Evolutionary conservation across 2,113 vertebrate species (phyloP), one percentile per base, ranked within the genome.

Genomic region (Channa maculata): DNA sequence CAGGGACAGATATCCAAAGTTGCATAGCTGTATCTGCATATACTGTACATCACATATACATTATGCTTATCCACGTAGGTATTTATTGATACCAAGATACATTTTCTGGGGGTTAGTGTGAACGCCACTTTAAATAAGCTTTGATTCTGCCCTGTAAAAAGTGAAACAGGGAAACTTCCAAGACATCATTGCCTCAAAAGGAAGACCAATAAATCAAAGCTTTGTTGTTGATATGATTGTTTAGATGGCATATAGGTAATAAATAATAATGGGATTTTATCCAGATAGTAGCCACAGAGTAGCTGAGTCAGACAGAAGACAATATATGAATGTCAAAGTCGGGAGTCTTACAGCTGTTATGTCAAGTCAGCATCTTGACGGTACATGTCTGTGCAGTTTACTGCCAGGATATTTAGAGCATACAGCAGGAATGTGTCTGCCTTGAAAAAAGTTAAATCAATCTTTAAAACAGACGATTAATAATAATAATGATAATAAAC

Each of bases 191-290:
- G 5, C 7, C n/a, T 41, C 15, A 38, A 72, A 24, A 50, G 58
- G 1, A 37, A 2, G 6, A 39, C 51, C 7, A 65, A 48, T 48
- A 61, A 45, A 67, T 71, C 34, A 45, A 36, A 33, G 10, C 45
- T 24, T 24, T 24, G 39, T 33, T 0, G 11, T 0, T 64, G 2
- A 33, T 71, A 7, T 61, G 39, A 62, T 61, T 78, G 54, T 41
- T 60, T 53, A n/a, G 13, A 67, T 12, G 36, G 36, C 36, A 37
- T 34, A 15, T 5, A 8, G 11, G 3, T 75, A 46, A 61, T 76
- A 65, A 75, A 73, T 34, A 14, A 2, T 24, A 51, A 71, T 44
- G 12, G 24, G 4, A 44, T 61, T 5, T 53, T 14, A 65, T 67
- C 9, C 33, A 55, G 3, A 52, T 36, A 14, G 15, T 37, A 43